Evolutionary conservation across 2,113 vertebrate genomes (phyloP), one percentile per base, ranked within the genome.

Genomic region (Xyrauchen texanus): DNA sequence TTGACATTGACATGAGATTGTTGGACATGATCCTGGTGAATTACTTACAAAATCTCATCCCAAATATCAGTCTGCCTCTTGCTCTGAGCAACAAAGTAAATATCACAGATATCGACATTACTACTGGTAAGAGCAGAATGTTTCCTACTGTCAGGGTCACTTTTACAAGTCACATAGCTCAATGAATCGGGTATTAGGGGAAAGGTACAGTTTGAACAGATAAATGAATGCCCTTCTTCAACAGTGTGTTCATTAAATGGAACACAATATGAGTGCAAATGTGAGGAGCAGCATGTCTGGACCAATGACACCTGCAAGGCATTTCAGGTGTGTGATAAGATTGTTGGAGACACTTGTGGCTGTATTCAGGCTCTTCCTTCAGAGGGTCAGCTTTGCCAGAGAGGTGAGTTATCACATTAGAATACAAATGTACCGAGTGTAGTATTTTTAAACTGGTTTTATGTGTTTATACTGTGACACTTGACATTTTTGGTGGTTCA

Each of bases 41-140:
- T 15, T 4, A 34, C 47, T 53, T 69, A 69, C 8, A 6, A 5
- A 3, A 7, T 52, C 4, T 21, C n/a, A 1, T 21, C 66, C 6
- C n/a, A 52, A 34, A 7, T 2, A 21, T 11, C 49, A 53, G 1
- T 9, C 47, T 52, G 8, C 67, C 49, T 34, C n/a, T 69, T 0
- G 5, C 16, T 52, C 16, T 52, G 5, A 68, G 4, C n/a, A 68
- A 53, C 9, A 53, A 21, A 16, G 13, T 69, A 12, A 53, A 53
- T 12, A 34, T 69, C 67, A 52, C 10, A 21, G 9, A 21, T 8
- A 52, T 69, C 10, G 15, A 69, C 3, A 75, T 90, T 4, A 88
- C 86, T 0, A 90, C 87, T 73, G 83, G 67, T 87, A 76, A 82
- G 75, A n/a, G n/a, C n/a, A n/a, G n/a, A n/a, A n/a, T n/a, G n/a